These are phyloP conservation scores for Equus quagga DNA, from an alignment of 2,113 vertebrate genomes.

Conservation along the genomic window DNA sequence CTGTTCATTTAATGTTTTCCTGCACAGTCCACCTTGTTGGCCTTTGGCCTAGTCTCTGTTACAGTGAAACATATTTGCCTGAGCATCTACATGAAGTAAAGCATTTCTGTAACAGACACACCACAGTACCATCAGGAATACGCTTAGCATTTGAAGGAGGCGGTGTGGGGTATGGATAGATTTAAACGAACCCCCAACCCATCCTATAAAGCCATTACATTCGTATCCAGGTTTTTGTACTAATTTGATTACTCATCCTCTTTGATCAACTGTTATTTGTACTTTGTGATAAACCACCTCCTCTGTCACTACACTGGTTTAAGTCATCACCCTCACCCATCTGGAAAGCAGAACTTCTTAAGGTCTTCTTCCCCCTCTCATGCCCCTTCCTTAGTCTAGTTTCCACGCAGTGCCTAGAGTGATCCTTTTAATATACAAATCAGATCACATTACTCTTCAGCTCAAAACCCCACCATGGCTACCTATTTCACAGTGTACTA, in stretches of 20 bases:
- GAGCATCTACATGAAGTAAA: background rate
- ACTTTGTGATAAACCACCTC: background rate
- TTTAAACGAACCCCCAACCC: background rate
- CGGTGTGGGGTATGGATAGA: background rate
- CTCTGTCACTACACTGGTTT: background rate
- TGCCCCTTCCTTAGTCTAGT: background rate
- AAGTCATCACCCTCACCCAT: background rate
- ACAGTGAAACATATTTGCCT: background rate
- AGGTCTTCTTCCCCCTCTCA: background rate
- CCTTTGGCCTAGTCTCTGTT: background rate
- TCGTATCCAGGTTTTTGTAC: background rate
- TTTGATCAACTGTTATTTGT: background rate
- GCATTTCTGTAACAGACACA: background rate
- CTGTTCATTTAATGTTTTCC: background rate
- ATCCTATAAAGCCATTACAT: too few species aligned
- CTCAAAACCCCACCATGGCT: background rate
- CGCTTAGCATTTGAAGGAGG: background rate
- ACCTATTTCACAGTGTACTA: background rate
- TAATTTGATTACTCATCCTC: background rate
- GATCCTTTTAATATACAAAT: background rate
- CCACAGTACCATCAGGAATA: background rate
- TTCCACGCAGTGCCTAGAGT: background rate
- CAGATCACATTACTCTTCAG: background rate
- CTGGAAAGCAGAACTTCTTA: background rate
- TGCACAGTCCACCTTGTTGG: background rate